Base-by-base conservation (phyloP, 2,113 vertebrate species). In the Psettodes erumei region DNA sequence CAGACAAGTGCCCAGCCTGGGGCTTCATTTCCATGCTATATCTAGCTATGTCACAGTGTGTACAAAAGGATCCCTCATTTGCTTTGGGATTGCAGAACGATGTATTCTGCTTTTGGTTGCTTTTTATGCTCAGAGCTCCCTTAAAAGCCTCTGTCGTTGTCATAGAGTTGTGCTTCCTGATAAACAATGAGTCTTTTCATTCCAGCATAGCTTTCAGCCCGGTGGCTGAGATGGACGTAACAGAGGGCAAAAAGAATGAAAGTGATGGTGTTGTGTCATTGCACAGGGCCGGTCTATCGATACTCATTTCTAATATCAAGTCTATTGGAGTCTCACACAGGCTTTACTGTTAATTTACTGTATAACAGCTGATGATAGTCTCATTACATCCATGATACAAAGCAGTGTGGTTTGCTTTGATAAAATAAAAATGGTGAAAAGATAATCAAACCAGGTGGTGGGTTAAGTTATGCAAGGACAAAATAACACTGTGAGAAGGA, bases 101-200 rank as follows among this genome's bases (percentile, higher is more conserved):
- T 64, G 81, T 35, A 8, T 63, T 73, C 32, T 45, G 54, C 45
- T 23, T 77, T 75, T 59, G 30, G 23, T 48, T 79, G 38, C 8
- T 25, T 58, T 43, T 60, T 43, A 37, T n/a, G 27, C n/a, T 71
- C 54, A 3, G 15, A 45, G 71, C 58, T 64, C 51, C 32, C 30
- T 79, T 80, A 69, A 83, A 85, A 90, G 88, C 88, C 79, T 72
- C 45, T 69, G 69, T 53, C 75, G 92, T 91, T 71, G 84, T 82
- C 85, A 84, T 84, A 84, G 88, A 85, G 84, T 88, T 90, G 89
- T 89, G 89, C 86, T 90, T 90, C 78, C 81, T 74, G 77, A 87
- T 75, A 70, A 89, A 92, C 90, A 91, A 86, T 71, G 77, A 64
- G 63, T 80, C 91, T 83, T 89, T 91, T 92, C 88, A 91, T 75